Evolutionary conservation across 2,113 vertebrate species (phyloP).

Genomic region (Mus spicilegus): DNA sequence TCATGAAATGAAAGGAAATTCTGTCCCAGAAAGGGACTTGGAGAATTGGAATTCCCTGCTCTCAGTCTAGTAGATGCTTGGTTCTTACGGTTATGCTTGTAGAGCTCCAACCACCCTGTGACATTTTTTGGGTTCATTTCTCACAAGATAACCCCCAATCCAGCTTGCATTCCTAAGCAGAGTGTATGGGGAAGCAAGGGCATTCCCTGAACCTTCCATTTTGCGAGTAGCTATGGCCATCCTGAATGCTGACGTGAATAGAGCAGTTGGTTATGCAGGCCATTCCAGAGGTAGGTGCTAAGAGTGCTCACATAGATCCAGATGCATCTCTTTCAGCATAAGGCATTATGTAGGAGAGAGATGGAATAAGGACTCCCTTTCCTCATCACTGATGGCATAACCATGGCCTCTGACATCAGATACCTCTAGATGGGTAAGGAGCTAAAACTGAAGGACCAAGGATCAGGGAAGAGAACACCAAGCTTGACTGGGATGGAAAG

Average conservation of each 20-base stretch:
- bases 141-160: background rate
- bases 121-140: background rate
- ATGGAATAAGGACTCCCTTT: background rate
- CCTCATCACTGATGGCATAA: background rate
- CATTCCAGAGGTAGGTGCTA: background rate
- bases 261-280: background rate
- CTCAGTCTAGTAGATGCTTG: background rate
- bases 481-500: background rate
- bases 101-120: background rate
- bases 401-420: background rate
- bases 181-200: background rate
- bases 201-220: background rate
- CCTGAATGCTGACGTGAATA: background rate
- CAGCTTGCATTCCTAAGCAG: background rate
- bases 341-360: background rate
- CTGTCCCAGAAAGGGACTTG: background rate
- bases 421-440: background rate
- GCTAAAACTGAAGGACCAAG: background rate
- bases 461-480: background rate
- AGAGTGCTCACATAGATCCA: background rate
- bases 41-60: background rate
- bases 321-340: background rate
- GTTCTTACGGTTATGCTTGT: background rate
- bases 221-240: background rate
- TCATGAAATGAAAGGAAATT: background rate